Evolutionary conservation across 2,888 invertebrate species (phyloP), one percentile per base, ranked within the genome.

Genomic region (Caenorhabditis wallacei): DNA sequence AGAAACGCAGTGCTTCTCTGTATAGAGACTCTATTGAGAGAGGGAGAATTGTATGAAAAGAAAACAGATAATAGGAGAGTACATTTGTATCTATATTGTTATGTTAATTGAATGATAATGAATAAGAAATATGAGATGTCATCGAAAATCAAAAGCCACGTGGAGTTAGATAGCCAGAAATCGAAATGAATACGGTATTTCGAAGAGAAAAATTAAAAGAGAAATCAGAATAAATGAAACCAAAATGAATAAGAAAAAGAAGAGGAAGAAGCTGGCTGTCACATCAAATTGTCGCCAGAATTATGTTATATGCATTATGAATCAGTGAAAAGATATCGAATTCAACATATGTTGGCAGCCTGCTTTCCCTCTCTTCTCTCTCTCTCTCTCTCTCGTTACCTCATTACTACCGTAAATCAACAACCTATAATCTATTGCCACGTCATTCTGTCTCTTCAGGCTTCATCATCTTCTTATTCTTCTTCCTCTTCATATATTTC

Each of bases 331-430:
- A 30, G 37, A 48, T 13, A 22, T 61, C 43, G 63, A 72, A 80
- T 80, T 80, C 80, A 80, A 80, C 80, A 80, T 80, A 80, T 80
- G 80, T 74, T 80, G 71, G 80, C 80, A 80, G 80, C 57, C 79
- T 37, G 56, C 74, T 71, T 63, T 35, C 24, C 35, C 37, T 20
- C 40, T n/a, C 26, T 43, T 26, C 56, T 63, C 46, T 46, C 35
- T 26, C 43, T 63, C 53, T 37, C 30, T 20, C 40, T 37, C 16
- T 37, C 43, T 46, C 43, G 22, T 43, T 66, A 66, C 53, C 78
- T 69, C 78, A 69, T 69, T 69, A 78, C 69, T 78, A 78, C 78
- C 78, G 78, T 78, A 78, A 78, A 78, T 78, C 78, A 78, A 78
- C 26, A 69, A 69, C 48, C 51, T 66, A 75, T 76, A 76, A 76